Conservation (phyloP, 2,113 vertebrate genomes). For the Pleuronectes platessa region DNA sequence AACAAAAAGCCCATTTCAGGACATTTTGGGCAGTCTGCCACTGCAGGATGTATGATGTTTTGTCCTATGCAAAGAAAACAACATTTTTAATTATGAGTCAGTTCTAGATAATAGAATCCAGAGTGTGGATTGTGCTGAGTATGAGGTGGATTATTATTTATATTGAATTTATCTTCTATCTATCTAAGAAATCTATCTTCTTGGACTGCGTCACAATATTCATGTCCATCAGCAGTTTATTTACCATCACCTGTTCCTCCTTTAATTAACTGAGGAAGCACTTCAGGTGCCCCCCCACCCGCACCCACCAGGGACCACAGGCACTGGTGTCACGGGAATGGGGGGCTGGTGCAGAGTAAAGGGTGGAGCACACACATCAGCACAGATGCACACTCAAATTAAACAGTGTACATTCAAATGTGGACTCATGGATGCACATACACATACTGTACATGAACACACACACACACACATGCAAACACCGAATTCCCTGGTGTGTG, state of each 20-base stretch:
- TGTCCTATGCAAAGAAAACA: too few relatives aligned
- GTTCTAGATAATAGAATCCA: too few relatives aligned
- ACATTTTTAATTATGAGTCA: too few relatives aligned
- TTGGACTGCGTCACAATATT: too few relatives aligned
- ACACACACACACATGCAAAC: neutral
- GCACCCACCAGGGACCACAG: constrained; percentile 29
- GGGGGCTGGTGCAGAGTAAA: constrained; percentile 23
- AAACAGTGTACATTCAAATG: constrained; percentile 9
- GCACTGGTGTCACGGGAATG: neutral
- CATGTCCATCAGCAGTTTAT: too few relatives aligned
- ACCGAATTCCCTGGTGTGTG: constrained; percentile 48
- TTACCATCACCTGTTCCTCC: constrained; percentile 3
- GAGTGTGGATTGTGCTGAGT: too few relatives aligned
- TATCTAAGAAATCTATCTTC: too few relatives aligned
- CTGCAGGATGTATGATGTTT: too few relatives aligned
- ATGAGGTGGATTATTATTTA: too few relatives aligned
- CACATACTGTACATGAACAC: constrained; percentile 1
- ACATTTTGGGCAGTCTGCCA: too few relatives aligned
- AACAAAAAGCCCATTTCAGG: too few relatives aligned
- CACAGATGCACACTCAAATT: constrained; percentile 45
- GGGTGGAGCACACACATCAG: neutral
- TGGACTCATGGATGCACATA: neutral
- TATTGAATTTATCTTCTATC: too few relatives aligned
- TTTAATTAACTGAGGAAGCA: constrained; percentile 22
- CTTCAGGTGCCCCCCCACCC: constrained; percentile 23